A percentile compares a stretch with the other conserved stretches of the same genome.
phyloP scores from a whole-genome alignment of 2,797 vertebrate species.

The Rhincodon typus region DNA sequence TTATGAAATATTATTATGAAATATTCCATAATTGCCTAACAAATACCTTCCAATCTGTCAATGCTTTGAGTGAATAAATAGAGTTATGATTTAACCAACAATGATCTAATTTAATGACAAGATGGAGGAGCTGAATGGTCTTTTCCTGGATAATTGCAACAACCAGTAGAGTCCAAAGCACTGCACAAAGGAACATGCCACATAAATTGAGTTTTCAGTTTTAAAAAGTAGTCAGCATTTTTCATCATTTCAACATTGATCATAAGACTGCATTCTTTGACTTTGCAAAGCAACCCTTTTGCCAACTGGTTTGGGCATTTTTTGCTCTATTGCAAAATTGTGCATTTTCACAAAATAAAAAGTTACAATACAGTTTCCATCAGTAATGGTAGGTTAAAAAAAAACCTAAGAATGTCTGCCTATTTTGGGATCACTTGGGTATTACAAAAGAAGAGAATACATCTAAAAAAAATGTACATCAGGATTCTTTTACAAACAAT shows the following conservation, averaged over 20 bases:
- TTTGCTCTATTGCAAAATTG: conserved; percentile 14
- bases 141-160: not conserved
- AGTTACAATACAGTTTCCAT: not conserved
- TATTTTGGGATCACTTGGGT: conserved; percentile 6
- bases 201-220: not conserved
- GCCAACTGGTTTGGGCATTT: not conserved
- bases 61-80: not conserved
- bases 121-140: not conserved
- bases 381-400: conserved; percentile 12
- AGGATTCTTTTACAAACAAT: not conserved
- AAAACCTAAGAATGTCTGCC: not conserved
- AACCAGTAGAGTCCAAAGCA: not conserved
- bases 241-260: not conserved
- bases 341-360: not conserved
- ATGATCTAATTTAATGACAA: not conserved
- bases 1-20: not conserved
- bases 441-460: conserved; percentile 25
- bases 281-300: not conserved
- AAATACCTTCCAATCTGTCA: not conserved
- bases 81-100: no score
- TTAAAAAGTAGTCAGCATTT: not conserved
- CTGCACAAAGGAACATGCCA: not conserved
- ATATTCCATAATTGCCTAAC: not conserved
- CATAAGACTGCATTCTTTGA: not conserved
- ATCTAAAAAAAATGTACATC: conserved; percentile 33